These are phyloP conservation scores for Sarcophaga variegata DNA, from an alignment of 2,888 invertebrate genomes.

Conservation along the genomic window DNA sequence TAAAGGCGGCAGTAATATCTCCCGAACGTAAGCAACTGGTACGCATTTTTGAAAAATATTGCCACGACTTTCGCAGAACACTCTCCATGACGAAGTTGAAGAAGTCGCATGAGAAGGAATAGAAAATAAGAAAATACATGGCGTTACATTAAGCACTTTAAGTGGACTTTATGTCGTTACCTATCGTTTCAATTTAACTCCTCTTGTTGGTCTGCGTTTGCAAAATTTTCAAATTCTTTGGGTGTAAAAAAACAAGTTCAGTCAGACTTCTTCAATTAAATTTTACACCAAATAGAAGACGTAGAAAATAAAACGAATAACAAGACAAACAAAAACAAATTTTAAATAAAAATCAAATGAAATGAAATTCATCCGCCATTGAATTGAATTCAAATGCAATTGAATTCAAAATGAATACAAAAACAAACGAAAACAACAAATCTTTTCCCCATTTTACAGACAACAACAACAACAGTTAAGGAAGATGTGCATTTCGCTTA, in stretches of 20 bases:
- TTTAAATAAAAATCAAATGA: background rate
- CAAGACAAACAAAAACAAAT: background rate
- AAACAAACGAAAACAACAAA: slow-evolving; percentile 4
- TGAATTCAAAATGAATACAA: background rate
- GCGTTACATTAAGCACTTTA: too few relatives aligned
- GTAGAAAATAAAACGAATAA: background rate
- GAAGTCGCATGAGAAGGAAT: too few relatives aligned
- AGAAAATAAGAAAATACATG: too few relatives aligned
- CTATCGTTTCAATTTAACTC: background rate
- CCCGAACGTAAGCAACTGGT: too few relatives aligned
- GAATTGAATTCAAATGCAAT: slow-evolving; percentile 22
- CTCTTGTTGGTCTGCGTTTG: slow-evolving; percentile 9
- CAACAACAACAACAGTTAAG: background rate
- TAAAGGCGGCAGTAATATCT: too few relatives aligned
- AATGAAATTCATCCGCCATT: slow-evolving; percentile 4
- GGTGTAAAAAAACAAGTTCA: slow-evolving; percentile 34
- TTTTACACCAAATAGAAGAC: slow-evolving; percentile 53
- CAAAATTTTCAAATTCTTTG: slow-evolving; percentile 39
- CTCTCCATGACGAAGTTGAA: too few relatives aligned
- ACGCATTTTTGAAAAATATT: too few relatives aligned
- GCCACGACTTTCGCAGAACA: too few relatives aligned
- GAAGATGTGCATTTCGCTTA: slow-evolving; percentile 37
- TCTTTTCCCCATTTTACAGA: background rate
- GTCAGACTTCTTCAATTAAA: slow-evolving; percentile 51
- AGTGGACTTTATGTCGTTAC: background rate